These are phyloP conservation scores for Dryobates pubescens DNA, from an alignment of 2,797 vertebrate genomes.

Conservation along the genomic window DNA sequence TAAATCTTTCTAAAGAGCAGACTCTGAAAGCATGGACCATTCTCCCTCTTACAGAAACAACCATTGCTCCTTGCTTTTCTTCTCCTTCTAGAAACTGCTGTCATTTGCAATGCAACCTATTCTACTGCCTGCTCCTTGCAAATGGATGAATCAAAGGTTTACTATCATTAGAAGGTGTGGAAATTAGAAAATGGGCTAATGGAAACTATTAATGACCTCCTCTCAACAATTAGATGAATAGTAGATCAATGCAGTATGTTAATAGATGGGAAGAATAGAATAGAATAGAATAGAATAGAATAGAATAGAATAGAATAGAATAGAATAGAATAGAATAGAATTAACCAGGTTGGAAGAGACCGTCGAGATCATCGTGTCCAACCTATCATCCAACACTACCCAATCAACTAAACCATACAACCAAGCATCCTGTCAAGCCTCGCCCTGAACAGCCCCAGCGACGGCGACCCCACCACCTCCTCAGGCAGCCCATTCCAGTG, in stretches of 20 bases:
- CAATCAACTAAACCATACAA: no score
- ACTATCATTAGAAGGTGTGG: slow-evolving; percentile 56
- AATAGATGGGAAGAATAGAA: slow-evolving; percentile 67
- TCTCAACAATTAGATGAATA: slow-evolving; percentile 71
- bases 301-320: no score
- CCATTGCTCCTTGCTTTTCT: neutral
- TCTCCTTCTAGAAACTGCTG: slow-evolving; percentile 8
- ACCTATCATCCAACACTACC: no score
- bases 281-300: no score
- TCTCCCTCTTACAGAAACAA: neutral
- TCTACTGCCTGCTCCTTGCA: slow-evolving; percentile 21
- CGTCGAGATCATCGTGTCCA: no score
- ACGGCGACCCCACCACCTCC: no score
- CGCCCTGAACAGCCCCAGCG: no score
- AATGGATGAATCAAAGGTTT: slow-evolving; percentile 71
- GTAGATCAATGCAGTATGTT: slow-evolving; percentile 75
- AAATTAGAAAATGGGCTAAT: slow-evolving; percentile 80
- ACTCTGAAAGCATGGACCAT: neutral
- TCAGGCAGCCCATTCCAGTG: no score
- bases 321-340: no score
- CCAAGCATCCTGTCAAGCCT: no score
- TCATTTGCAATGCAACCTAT: slow-evolving; percentile 27
- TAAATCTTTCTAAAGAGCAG: neutral
- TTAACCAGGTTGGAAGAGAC: no score
- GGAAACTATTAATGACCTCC: slow-evolving; percentile 75